Base-by-base conservation (phyloP, 1,140 invertebrate genomes). In the Papilio machaon region DNA sequence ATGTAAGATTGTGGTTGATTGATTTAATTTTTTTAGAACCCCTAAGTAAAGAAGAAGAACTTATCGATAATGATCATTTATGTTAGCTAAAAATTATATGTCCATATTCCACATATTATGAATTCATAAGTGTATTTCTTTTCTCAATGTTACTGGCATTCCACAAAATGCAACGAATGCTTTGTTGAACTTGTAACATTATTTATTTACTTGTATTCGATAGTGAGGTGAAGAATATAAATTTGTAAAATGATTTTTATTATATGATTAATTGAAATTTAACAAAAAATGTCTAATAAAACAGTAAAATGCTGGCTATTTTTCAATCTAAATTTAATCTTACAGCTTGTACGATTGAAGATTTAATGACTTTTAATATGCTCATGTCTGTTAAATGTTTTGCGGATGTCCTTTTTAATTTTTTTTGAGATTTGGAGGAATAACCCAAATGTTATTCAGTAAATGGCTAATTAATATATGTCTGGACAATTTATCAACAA, bases 321-420 rank as follows among this genome's bases (percentile, higher is more conserved):
- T 91, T 88, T 90, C 88, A 89, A 87, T 90, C 87, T 90, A 88
- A 83, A 83, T 88, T 85, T 86, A 85, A 84, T 84, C 64, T 43
- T 79, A 74, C 77, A 76, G 84, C 84, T 82, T 81, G 81, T 86
- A 64, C 54, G 38, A 58, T 81, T 80, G 64, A 81, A 70, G 76
- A 85, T 76, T 86, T 82, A 87, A 85, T 88, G 87, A 87, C 86
- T 86, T 85, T 86, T 84, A 60, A 74, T 73, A 38, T 74, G 52
- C 23, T 79, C 30, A 19, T 79, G 23, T 52, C 60, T 11, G 60
- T 67, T 23, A 47, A 54, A 4, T 43, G 60, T 60, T 60, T 10
- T 52, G 11, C 2, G 0, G 15, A 13, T 30, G 76, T 64, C 38
- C 43, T 13, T 30, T 30, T 64, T 73, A n/a, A 35, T n/a, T n/a